Evolutionary conservation across 2,113 vertebrate species (phyloP).

Genomic region (Pholis gunnellus): DNA sequence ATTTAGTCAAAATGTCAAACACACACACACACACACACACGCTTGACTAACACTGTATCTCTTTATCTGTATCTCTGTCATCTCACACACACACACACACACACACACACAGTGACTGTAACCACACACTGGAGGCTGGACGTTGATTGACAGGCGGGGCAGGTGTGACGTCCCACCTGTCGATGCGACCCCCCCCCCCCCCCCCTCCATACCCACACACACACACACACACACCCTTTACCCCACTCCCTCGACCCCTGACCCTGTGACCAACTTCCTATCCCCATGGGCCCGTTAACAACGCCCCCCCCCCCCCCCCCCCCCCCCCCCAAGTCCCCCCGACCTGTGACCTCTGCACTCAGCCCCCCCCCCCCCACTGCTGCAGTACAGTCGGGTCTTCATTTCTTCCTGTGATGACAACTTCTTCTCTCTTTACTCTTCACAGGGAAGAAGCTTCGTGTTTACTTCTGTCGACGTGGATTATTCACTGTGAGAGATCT

Average conservation of each 20-base stretch:
- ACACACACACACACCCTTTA: slow-evolving; percentile 77
- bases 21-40: too few species aligned
- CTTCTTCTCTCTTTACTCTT: neutral
- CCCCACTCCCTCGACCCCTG: slow-evolving; percentile 80
- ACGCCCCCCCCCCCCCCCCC: slow-evolving; percentile 46
- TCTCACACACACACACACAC: slow-evolving; percentile 20
- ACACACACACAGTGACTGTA: slow-evolving; percentile 20
- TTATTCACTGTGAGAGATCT: too few species aligned
- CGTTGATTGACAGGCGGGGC: slow-evolving; percentile 82
- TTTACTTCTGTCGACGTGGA: too few species aligned
- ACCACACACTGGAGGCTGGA: slow-evolving; percentile 49
- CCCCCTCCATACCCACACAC: slow-evolving; percentile 66
- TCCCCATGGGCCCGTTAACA: slow-evolving; percentile 67
- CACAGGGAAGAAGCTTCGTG: neutral
- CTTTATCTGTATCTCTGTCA: neutral
- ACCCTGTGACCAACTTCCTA: slow-evolving; percentile 89
- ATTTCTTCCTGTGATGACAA: neutral
- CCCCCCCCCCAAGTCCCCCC: neutral
- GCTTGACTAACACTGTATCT: neutral
- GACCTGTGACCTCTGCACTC: slow-evolving; percentile 62
- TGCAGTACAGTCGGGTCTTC: neutral
- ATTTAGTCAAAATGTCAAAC: too few species aligned
- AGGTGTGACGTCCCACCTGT: slow-evolving; percentile 88
- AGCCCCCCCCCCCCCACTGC: slow-evolving; percentile 7
- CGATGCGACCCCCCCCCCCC: slow-evolving; percentile 60